These are phyloP conservation scores for Noturus placidus DNA, from an alignment of 2,113 vertebrate genomes.

Conservation along the genomic window DNA sequence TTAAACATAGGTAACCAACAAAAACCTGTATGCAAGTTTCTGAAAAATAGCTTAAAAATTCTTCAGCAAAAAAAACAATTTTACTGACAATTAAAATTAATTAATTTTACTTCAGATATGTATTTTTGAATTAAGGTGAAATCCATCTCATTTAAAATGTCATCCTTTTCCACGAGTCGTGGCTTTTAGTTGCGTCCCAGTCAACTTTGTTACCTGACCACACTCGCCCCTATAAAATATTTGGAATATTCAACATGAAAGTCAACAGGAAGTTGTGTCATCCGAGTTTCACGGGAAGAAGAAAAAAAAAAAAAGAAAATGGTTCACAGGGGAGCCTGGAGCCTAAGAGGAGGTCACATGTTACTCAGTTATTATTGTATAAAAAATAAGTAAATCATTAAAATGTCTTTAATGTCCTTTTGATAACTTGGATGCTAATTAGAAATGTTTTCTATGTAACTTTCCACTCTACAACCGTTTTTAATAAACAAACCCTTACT, in stretches of 20 bases:
- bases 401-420: not conserved
- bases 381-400: not conserved
- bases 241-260: not conserved
- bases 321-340: not conserved
- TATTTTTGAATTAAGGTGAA: not conserved
- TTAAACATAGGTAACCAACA: not conserved
- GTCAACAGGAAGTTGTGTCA: not conserved
- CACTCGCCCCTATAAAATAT: not conserved
- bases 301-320: not conserved
- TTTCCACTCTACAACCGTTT: not conserved
- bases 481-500: not conserved
- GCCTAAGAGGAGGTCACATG: not conserved
- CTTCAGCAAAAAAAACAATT: not conserved
- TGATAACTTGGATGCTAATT: not conserved
- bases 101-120: too few species aligned
- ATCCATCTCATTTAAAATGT: not conserved
- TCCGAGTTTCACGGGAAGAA: not conserved
- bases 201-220: not conserved
- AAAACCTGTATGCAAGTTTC: not conserved
- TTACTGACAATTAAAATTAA: too few species aligned
- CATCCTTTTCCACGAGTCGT: too few species aligned
- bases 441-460: not conserved
- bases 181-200: not conserved
- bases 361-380: not conserved
- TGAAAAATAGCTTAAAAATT: not conserved